phyloP scores from a whole-genome alignment of 2,797 vertebrate genomes.

The Parauchenoglanis punctatus region DNA sequence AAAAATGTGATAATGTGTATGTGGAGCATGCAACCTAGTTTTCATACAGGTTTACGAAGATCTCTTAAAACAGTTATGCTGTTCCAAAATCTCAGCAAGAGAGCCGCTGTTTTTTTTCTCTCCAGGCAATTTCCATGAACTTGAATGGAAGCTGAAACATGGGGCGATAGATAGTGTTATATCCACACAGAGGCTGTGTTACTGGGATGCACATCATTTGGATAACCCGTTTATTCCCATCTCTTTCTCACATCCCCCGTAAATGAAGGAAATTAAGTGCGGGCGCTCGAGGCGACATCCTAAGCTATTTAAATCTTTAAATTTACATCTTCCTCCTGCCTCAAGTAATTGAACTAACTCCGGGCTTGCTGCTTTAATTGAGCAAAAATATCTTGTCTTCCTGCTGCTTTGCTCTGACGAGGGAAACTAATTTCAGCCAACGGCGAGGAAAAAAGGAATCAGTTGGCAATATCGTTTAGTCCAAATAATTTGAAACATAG shows the following conservation, averaged over 20 bases:
- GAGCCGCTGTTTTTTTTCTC: not conserved
- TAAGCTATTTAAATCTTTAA: slow-evolving; percentile 99
- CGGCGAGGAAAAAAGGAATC: slow-evolving; percentile 61
- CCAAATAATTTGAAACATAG: slow-evolving; percentile 54
- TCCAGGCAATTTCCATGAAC: slow-evolving; percentile 29
- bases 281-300: slow-evolving; percentile 95
- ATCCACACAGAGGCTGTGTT: slow-evolving; percentile 37
- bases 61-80: slow-evolving; percentile 18
- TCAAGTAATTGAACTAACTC: slow-evolving; percentile 99
- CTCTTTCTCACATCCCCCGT: slow-evolving; percentile 90
- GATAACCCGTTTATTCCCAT: slow-evolving; percentile 90
- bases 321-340: slow-evolving; percentile 99
- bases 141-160: slow-evolving; percentile 36
- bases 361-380: slow-evolving; percentile 99
- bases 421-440: slow-evolving; percentile 81
- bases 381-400: slow-evolving; percentile 84
- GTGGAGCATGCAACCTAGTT: slow-evolving; percentile 1
- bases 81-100: slow-evolving; percentile 7
- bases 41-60: not conserved
- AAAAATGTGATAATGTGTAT: not conserved
- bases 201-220: slow-evolving; percentile 54
- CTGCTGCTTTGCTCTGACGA: slow-evolving; percentile 86
- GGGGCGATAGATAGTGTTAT: slow-evolving; percentile 18
- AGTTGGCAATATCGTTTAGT: slow-evolving; percentile 46
- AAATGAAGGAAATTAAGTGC: slow-evolving; percentile 99